Percentiles rank a stretch among this genome's conserved stretches.
Evolutionary conservation across 1,140 invertebrate genomes (phyloP).

Genomic region (Aradophagus sp.): DNA sequence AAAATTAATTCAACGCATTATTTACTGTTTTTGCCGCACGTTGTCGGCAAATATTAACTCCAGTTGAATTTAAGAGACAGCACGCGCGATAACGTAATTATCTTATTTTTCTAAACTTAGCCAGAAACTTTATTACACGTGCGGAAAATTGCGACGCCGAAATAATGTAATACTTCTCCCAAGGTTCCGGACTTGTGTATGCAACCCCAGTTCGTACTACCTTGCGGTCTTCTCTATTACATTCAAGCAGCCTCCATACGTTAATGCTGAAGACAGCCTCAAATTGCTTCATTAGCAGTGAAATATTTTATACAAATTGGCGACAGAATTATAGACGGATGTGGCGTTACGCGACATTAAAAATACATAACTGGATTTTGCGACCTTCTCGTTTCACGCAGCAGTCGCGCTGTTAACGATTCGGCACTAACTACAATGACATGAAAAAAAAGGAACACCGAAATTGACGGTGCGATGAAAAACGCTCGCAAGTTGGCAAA

Average conservation of each 20-base stretch:
- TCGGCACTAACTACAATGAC: no score
- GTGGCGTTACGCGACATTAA: slow-evolving; percentile 53
- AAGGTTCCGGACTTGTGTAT: slow-evolving; percentile 46
- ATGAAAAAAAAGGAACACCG: no score
- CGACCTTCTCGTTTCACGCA: no score
- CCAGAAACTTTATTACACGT: not conserved
- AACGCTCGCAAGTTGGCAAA: slow-evolving; percentile 10
- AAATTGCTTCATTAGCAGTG: slow-evolving; percentile 75
- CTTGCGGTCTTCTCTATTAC: slow-evolving; percentile 63
- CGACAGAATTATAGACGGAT: slow-evolving; percentile 68
- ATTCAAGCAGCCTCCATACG: slow-evolving; percentile 68
- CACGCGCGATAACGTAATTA: slow-evolving; percentile 3
- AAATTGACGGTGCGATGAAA: not conserved
- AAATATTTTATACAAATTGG: slow-evolving; percentile 75
- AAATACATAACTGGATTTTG: slow-evolving; percentile 57
- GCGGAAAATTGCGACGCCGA: slow-evolving; percentile 13
- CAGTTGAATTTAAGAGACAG: not conserved
- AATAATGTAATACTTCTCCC: slow-evolving; percentile 30
- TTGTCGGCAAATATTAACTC: slow-evolving; percentile 9
- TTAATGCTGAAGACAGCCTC: slow-evolving; percentile 71
- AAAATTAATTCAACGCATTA: no score
- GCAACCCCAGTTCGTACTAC: slow-evolving; percentile 44
- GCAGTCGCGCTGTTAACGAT: no score
- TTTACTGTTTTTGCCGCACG: slow-evolving; percentile 1
- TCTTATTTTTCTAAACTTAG: slow-evolving; percentile 17